Base-by-base conservation (phyloP, 2,888 invertebrate genomes). In the Napeogenes inachia region DNA sequence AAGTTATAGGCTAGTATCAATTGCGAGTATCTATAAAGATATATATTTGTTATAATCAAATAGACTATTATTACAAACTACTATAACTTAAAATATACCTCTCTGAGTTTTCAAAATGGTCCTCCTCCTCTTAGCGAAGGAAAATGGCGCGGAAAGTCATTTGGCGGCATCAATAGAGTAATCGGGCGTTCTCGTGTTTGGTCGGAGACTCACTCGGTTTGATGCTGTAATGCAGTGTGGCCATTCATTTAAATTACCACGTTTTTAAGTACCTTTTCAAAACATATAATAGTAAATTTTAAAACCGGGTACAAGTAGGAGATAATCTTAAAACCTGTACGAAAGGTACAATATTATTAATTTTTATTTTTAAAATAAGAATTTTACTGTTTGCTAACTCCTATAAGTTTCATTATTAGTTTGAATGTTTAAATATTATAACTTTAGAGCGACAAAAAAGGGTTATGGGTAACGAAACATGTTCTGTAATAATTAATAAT, bases 131-230 rank as follows among this genome's bases (percentile, higher is more conserved):
- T 66, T 64, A 68, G 70, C 77, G 81, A 76, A 76, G 73, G 80
- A 87, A 89, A 89, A 87, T 87, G 85, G 87, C 87, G 87, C 84
- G 87, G 80, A 82, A 87, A 86, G 73, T 72, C 73, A 83, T 86
- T 86, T 85, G 81, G 82, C 82, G 82, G 82, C 87, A 85, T 89
- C 87, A 82, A 89, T 89, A 78, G 86, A 54, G 56, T 60, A 61
- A 64, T 87, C 87, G 86, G 79, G 62, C 35, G 57, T 42, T 67
- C 69, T 87, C 87, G 87, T 79, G 42, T 59, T 59, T 35, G 47
- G 66, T 84, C 87, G 87, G 75, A 62, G 59, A 64, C 66, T 60
- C 67, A 68, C 61, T 70, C 70, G 70, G 70, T 70, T 77, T 78
- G 86, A 87, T 82, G 85, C 85, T 87, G 87, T 72, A 68, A 66